These are phyloP conservation scores for Rapana venosa DNA, from an alignment of 2,888 invertebrate species.

Conservation along the genomic window DNA sequence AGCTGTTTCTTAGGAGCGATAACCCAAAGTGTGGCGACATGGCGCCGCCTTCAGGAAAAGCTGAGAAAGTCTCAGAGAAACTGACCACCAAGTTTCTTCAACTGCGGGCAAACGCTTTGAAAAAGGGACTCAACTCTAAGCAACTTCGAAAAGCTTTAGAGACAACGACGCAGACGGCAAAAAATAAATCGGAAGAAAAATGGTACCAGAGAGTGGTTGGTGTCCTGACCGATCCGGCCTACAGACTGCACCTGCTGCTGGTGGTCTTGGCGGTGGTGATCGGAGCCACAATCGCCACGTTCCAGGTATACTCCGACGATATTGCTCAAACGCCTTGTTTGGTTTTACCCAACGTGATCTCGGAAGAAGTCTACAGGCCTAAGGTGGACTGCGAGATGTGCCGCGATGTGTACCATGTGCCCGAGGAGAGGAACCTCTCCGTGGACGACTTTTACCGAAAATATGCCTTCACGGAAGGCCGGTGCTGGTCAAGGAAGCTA, in stretches of 20 bases:
- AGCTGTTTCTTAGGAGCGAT: not conserved
- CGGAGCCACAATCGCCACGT: conserved; percentile 28
- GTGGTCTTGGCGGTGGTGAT: conserved; percentile 37
- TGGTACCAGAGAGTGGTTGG: not conserved
- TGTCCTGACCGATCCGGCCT: conserved; percentile 17
- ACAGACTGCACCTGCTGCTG: conserved; percentile 36
- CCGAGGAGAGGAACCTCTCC: conserved; percentile 84
- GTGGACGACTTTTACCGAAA: conserved; percentile 85
- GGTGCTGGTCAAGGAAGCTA: conserved; percentile 92
- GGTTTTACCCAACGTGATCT: conserved; percentile 56
- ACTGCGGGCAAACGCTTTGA: conserved; percentile 44
- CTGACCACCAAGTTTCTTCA: conserved; percentile 45
- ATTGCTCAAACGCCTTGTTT: conserved; percentile 55
- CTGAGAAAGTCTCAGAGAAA: conserved; percentile 23
- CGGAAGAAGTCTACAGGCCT: conserved; percentile 83
- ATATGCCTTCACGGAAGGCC: conserved; percentile 89
- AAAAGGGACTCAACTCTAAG: conserved; percentile 45
- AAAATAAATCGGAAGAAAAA: not conserved
- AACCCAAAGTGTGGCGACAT: not conserved
- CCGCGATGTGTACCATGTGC: conserved; percentile 82
- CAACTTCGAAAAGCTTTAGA: conserved; percentile 36
- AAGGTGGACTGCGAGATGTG: conserved; percentile 90
- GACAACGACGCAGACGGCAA: not conserved
- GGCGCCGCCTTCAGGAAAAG: not conserved
- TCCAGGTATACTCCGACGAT: conserved; percentile 38